A percentile compares a stretch with the other conserved stretches of the same genome.
Evolutionary conservation across 1,140 invertebrate genomes (phyloP).

Genomic region (Drosophila grimshawi): DNA sequence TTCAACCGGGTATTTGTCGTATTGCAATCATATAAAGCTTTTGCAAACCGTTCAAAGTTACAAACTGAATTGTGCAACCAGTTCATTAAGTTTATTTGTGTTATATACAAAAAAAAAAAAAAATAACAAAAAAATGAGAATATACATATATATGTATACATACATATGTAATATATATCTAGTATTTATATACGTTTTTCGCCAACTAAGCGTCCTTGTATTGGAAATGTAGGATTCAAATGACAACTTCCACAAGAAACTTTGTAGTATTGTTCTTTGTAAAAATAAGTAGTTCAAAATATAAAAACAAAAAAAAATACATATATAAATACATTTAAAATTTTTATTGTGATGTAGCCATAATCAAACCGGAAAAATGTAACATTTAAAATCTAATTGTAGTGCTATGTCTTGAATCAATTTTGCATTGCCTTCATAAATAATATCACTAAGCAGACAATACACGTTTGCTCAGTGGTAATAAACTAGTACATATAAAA

Average conservation of each 20-base stretch:
- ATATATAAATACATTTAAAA: constrained; percentile 16
- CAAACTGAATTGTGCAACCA: neutral
- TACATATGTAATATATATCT: neutral
- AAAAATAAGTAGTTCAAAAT: constrained; percentile 7
- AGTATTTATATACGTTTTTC: constrained; percentile 15
- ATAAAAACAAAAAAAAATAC: neutral
- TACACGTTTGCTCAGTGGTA: neutral
- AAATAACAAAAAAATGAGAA: neutral
- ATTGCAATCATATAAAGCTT: constrained; percentile 24
- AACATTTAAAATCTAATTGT: constrained; percentile 12
- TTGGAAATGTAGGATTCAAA: constrained; percentile 15
- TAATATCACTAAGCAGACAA: neutral
- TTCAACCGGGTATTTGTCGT: constrained; percentile 26
- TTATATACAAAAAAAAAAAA: neutral
- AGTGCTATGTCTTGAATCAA: neutral
- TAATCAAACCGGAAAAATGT: constrained; percentile 16
- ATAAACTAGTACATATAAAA: constrained; percentile 13
- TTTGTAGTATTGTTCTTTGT: constrained; percentile 27
- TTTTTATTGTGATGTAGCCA: constrained; percentile 44
- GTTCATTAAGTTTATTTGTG: neutral
- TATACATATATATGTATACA: neutral
- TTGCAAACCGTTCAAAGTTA: neutral
- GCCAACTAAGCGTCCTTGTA: constrained; percentile 18
- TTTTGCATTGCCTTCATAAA: constrained; percentile 3
- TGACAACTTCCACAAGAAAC: constrained; percentile 21